Percentiles rank a stretch among this genome's conserved stretches.
These are phyloP conservation scores for Patella ulyssiponensis DNA, from an alignment of 2,888 invertebrate species.

Conservation along the genomic window DNA sequence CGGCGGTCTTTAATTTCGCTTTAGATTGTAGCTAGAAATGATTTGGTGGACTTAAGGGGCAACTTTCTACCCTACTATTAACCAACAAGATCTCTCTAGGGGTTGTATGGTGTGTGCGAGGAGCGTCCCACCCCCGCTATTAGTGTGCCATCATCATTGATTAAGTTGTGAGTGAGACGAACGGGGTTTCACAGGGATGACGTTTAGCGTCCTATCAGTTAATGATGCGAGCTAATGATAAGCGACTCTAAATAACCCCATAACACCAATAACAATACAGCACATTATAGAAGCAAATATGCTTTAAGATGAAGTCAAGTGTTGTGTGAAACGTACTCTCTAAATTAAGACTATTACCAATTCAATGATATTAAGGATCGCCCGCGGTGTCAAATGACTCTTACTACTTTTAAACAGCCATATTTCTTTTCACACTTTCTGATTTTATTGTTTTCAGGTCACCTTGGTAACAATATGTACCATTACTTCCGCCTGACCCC, in stretches of 20 bases:
- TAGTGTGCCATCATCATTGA: not conserved
- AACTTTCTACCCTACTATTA: no score
- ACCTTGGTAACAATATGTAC: conserved; percentile 11
- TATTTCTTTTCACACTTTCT: conserved; percentile 7
- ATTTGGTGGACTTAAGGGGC: no score
- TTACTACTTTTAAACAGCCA: not conserved
- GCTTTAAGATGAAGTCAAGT: not conserved
- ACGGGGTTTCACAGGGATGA: not conserved
- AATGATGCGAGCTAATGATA: conserved; percentile 8
- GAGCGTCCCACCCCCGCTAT: no score
- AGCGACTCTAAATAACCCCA: not conserved
- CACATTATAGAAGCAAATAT: not conserved
- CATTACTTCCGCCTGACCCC: conserved; percentile 26
- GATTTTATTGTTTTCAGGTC: conserved; percentile 9
- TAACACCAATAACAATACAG: not conserved
- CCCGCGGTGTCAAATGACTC: not conserved
- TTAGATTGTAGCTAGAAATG: no score
- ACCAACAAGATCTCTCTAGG: no score
- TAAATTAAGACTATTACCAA: conserved; percentile 4
- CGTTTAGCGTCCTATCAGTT: not conserved
- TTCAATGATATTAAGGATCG: not conserved
- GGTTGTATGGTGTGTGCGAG: no score
- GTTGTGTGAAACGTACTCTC: not conserved
- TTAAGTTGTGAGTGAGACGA: not conserved
- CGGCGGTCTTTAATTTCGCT: no score